Percentiles rank a stretch among this genome's conserved stretches.
These are phyloP conservation scores for Gobiocypris rarus DNA, from an alignment of 2,113 vertebrate genomes.

Conservation along the genomic window DNA sequence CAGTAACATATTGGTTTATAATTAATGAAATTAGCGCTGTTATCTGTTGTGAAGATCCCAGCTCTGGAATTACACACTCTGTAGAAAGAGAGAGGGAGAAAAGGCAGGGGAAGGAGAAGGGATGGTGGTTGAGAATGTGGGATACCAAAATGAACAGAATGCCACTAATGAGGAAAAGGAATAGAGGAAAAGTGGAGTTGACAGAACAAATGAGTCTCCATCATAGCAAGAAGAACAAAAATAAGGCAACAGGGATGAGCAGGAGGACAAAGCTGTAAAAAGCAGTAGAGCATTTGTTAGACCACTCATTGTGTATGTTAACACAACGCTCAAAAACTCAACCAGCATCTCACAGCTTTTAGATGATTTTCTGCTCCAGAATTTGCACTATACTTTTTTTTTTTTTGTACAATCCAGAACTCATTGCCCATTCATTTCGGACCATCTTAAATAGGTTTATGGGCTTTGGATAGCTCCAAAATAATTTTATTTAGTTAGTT, in stretches of 20 bases:
- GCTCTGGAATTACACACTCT: conserved; percentile 60
- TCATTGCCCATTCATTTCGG: background rate
- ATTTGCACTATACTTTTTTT: background rate
- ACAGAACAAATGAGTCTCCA: conserved; percentile 47
- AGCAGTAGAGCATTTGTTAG: background rate
- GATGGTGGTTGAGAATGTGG: conserved; percentile 2
- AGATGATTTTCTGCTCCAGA: background rate
- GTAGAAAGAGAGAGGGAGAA: conserved; percentile 37
- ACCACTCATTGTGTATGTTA: background rate
- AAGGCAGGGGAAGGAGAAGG: background rate
- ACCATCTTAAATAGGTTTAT: background rate
- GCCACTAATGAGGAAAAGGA: conserved; percentile 54
- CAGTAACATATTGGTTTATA: conserved; percentile 94
- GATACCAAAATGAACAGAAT: conserved; percentile 48
- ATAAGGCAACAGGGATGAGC: background rate
- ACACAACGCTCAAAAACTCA: background rate
- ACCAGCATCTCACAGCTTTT: background rate
- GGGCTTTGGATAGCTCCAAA: background rate
- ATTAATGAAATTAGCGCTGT: conserved; percentile 95
- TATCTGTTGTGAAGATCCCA: conserved; percentile 89
- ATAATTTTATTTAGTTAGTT: background rate
- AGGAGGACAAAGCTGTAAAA: conserved; percentile 49
- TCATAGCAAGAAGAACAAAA: conserved; percentile 40
- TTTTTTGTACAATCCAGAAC: background rate
- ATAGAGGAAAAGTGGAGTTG: conserved; percentile 47